phyloP scores from a whole-genome alignment of 2,113 vertebrate genomes.

The Riparia riparia region DNA sequence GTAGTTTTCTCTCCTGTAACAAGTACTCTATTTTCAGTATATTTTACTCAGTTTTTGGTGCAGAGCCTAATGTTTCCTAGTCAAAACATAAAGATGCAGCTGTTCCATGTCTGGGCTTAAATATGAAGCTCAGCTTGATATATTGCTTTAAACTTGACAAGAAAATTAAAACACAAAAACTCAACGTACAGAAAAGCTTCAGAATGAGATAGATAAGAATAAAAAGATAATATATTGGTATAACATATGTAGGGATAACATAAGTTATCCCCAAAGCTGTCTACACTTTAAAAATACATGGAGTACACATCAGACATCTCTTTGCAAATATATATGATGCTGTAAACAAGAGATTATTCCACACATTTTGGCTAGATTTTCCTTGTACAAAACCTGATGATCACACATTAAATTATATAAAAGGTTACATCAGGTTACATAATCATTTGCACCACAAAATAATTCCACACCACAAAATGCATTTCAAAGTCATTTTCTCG shows the following conservation, averaged over 20 bases:
- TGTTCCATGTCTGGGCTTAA: slow-evolving; percentile 39
- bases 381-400: background rate
- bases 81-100: slow-evolving; percentile 34
- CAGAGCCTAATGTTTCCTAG: background rate
- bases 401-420: background rate
- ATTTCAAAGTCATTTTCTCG: slow-evolving; percentile 51
- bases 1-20: background rate
- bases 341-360: background rate
- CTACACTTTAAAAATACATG: background rate
- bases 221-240: background rate
- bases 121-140: slow-evolving; percentile 18
- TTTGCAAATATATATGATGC: background rate
- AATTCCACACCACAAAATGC: slow-evolving; percentile 17
- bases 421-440: background rate
- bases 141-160: slow-evolving; percentile 35
- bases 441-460: slow-evolving; percentile 21
- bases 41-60: slow-evolving; percentile 15
- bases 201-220: background rate
- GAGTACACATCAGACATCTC: background rate
- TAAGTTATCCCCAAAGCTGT: background rate
- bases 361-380: background rate
- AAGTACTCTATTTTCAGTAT: background rate
- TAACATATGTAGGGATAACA: background rate
- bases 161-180: slow-evolving; percentile 41
- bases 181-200: background rate